Percentiles rank a stretch among this genome's conserved stretches.
These are phyloP conservation scores for Dromaius novaehollandiae DNA, from an alignment of 2,113 vertebrate genomes.

Conservation along the genomic window DNA sequence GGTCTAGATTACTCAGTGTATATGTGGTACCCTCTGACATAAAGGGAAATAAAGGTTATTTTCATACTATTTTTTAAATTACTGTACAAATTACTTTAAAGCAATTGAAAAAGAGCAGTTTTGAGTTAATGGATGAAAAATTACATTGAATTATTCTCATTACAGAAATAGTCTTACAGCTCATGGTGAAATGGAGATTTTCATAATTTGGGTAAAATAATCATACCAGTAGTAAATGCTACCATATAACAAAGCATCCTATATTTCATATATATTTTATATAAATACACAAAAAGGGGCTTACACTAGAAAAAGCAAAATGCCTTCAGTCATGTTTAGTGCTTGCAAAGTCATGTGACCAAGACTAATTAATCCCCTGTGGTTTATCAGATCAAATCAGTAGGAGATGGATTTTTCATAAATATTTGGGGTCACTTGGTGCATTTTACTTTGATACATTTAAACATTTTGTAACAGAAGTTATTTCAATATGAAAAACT, in stretches of 20 bases:
- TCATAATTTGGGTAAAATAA: constrained; percentile 13
- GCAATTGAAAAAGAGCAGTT: background rate
- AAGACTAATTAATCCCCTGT: constrained; percentile 52
- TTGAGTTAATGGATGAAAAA: constrained; percentile 31
- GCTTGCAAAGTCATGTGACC: constrained; percentile 31
- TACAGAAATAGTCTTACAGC: background rate
- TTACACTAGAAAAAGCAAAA: constrained; percentile 16
- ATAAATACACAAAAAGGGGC: background rate
- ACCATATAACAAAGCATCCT: background rate
- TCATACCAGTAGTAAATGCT: background rate
- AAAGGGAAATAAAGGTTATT: constrained; percentile 27
- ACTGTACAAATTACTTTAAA: constrained; percentile 9
- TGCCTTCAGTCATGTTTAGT: constrained; percentile 19
- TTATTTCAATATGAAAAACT: background rate
- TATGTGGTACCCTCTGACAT: background rate
- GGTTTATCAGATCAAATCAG: constrained; percentile 36
- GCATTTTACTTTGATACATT: constrained; percentile 26
- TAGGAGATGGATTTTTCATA: background rate
- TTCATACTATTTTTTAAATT: constrained; percentile 10
- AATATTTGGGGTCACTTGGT: constrained; percentile 11
- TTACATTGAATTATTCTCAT: background rate
- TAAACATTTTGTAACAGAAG: background rate
- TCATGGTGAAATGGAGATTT: background rate
- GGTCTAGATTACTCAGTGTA: background rate
- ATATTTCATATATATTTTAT: constrained; percentile 20